Percentiles rank a stretch among this genome's conserved stretches.
Conservation (phyloP, 2,888 invertebrate species). For the Sicus ferrugineus region DNA sequence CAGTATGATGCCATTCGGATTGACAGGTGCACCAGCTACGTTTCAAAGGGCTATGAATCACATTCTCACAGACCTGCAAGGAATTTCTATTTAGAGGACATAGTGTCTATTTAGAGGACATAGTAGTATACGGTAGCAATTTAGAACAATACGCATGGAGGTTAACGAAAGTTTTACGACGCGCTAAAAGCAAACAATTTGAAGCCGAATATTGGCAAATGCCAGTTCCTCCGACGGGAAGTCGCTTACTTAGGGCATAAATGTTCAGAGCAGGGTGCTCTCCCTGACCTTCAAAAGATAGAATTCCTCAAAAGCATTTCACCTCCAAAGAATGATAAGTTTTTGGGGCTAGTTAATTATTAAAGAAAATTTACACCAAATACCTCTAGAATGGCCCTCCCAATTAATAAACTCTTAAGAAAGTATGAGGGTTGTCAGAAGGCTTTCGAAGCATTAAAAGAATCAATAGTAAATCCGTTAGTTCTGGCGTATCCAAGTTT, state of each 20-base stretch:
- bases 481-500: neutral
- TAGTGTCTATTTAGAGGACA: neutral
- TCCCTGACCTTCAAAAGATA: neutral
- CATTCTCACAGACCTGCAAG: neutral
- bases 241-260: neutral
- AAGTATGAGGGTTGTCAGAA: too few species aligned
- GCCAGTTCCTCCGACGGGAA: neutral
- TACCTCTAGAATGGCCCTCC: too few species aligned
- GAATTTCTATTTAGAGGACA: neutral
- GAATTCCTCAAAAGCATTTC: neutral
- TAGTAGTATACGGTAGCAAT: conserved; percentile 1
- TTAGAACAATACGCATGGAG: neutral
- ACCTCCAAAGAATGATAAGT: too few species aligned
- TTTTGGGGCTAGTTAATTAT: too few species aligned
- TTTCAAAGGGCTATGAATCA: neutral
- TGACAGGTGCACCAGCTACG: neutral
- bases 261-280: neutral
- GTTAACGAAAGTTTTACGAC: neutral
- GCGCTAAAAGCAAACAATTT: neutral
- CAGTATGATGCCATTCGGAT: neutral
- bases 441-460: neutral
- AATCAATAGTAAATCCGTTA: neutral
- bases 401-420: too few species aligned
- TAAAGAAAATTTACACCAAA: too few species aligned
- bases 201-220: neutral